Base-by-base conservation (phyloP, 2,888 invertebrate species). In the Drosophila pegasa region DNA sequence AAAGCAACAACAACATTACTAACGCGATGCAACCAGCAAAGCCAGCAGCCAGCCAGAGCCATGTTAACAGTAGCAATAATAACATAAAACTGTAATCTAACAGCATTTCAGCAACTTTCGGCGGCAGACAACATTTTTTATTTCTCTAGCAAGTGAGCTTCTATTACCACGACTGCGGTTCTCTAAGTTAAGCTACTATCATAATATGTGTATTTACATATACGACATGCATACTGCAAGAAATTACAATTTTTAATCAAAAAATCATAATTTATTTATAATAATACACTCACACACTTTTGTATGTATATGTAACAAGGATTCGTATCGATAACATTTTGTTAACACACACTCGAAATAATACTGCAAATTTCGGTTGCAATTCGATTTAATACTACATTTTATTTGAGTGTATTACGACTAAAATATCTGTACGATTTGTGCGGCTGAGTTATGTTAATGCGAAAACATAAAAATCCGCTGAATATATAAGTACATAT, bases 361-460 rank as follows among this genome's bases (percentile, higher is more conserved):
- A 69, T 47, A 45, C 22, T 16, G 33, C 16, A 47, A 47, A 62
- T 55, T 72, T 71, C 78, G 64, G 67, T 70, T 74, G 78, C 70
- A 62, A 67, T 68, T 67, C 62, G 54, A 78, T 66, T 67, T 68
- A 51, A 65, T 27, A 55, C 55, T 56, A 68, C 58, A 66, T 55
- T 45, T 65, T 69, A 57, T 63, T 59, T 52, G 63, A 78, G 68
- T 80, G 71, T 69, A 71, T 64, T 47, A 51, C 16, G 61, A 57
- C 43, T 64, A 61, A 67, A 70, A 29, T 27, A 78, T 60, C 64
- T 70, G 64, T 71, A 71, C 59, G 60, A 70, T 64, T 72, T 74
- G 72, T 80, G 87, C 76, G 75, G 88, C 81, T 67, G 70, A 78
- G 87, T 85, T 88, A 84, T 87, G 88, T 87, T 85, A 87, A 78